Evolutionary conservation across 2,797 vertebrate genomes (phyloP), one percentile per base, ranked within the genome.

Genomic region (Macrochelys suwanniensis): DNA sequence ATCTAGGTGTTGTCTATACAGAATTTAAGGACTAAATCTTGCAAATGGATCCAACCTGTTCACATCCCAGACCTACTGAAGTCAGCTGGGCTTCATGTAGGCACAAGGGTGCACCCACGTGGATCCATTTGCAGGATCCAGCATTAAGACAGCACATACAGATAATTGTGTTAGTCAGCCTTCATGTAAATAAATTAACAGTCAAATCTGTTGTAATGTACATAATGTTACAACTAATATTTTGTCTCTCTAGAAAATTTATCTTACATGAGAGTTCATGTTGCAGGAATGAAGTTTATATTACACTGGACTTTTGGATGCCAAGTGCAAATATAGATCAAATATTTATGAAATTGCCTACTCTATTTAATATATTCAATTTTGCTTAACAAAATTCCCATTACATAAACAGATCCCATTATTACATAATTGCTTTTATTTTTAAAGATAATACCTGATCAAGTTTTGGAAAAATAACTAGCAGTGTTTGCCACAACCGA

Each of bases 401-500:
- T 49, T 77, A 26, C 12, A 28, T 16, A 49, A 28, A 11, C 26
- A 82, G 51, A 47, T 42, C 37, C 37, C 37, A 42, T 42, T 42
- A 42, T 42, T 42, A 42, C 37, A 42, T 42, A 42, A 42, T 42
- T 42, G 37, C 37, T 42, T 42, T 42, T 4, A 42, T 42, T 42
- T 42, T 42, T 42, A 28, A 96, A 89, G 25, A 5, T 23, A 93
- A 71, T 97, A 99, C 99, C 99, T 98, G 97, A 94, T 97, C 98
- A 84, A 99, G 98, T 95, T 98, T 99, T 33, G 98, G 99, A 93
- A 99, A 98, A 90, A 99, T 96, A 81, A 99, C 95, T 16, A 99
- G 96, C 85, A 99, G 97, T 0, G 98, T 98, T 98, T 99, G 99
- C 99, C 99, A 99, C 2, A 99, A 90, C 17, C 99, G 96, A 97